Conservation (phyloP, 2,113 vertebrate species). For the Oplegnathus fasciatus region DNA sequence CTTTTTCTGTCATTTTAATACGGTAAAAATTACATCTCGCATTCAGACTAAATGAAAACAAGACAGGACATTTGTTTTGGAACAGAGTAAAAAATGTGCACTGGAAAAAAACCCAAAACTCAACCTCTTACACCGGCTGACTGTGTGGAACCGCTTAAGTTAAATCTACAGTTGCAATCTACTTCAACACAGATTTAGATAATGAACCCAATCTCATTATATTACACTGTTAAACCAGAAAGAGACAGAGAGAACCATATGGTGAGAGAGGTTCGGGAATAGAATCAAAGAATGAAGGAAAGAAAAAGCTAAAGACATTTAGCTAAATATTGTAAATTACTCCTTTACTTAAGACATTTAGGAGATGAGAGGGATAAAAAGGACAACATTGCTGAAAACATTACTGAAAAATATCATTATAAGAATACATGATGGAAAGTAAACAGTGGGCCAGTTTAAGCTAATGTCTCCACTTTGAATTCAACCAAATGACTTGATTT, state of each 20-base stretch:
- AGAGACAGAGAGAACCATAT: constrained; percentile 22
- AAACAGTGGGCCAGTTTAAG: background rate
- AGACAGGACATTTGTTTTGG: background rate
- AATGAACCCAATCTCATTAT: constrained; percentile 5
- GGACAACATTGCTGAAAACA: no score
- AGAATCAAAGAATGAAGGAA: background rate
- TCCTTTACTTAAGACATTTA: background rate
- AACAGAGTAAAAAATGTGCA: background rate
- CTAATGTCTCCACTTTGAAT: background rate
- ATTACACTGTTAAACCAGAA: constrained; percentile 13
- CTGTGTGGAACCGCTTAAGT: background rate
- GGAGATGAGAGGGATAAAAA: background rate
- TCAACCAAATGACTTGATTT: background rate
- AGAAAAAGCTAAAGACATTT: background rate
- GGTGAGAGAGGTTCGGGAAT: background rate
- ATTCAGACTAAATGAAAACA: background rate
- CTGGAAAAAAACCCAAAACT: background rate
- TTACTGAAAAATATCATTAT: background rate
- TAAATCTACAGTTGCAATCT: background rate
- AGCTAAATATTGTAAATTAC: background rate
- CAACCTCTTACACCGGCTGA: background rate
- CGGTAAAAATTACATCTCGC: background rate
- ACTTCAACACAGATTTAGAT: constrained; percentile 12
- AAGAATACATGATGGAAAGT: background rate
- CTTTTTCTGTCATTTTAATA: background rate